Evolutionary conservation across 2,888 invertebrate genomes (phyloP).

Genomic region (Notodonta dromedarius): DNA sequence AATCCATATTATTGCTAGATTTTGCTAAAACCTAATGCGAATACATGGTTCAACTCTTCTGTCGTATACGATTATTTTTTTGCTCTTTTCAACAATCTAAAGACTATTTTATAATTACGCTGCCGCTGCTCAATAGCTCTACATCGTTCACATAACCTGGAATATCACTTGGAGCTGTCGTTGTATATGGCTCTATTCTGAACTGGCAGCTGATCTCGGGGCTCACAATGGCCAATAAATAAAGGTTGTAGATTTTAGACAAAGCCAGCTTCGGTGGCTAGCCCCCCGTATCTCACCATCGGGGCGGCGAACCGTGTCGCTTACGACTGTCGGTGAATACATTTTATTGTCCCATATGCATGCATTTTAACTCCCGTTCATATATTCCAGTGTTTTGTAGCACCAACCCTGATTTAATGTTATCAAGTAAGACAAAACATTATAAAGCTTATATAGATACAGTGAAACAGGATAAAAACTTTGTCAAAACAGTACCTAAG

Average conservation of each 20-base stretch:
- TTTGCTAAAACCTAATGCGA: no score
- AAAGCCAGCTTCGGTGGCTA: slow-evolving; percentile 65
- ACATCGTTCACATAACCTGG: background rate
- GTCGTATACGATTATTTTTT: no score
- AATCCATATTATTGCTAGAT: no score
- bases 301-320: slow-evolving; percentile 72
- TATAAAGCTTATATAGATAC: no score
- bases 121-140: background rate
- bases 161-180: slow-evolving; percentile 38
- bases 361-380: slow-evolving; percentile 52
- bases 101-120: no score
- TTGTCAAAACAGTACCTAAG: no score
- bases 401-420: slow-evolving; percentile 18
- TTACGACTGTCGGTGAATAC: slow-evolving; percentile 71
- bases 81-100: no score
- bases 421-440: background rate
- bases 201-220: slow-evolving; percentile 64
- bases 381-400: slow-evolving; percentile 25
- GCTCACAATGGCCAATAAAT: slow-evolving; percentile 78
- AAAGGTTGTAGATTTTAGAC: slow-evolving; percentile 71
- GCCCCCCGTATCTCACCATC: slow-evolving; percentile 66
- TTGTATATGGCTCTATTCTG: slow-evolving; percentile 69
- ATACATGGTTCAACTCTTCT: no score
- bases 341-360: slow-evolving; percentile 71
- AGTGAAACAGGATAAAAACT: no score